A percentile compares a stretch with the other conserved stretches of the same genome.
phyloP scores from a whole-genome alignment of 2,113 vertebrate species.

The Cyprinus carpio region DNA sequence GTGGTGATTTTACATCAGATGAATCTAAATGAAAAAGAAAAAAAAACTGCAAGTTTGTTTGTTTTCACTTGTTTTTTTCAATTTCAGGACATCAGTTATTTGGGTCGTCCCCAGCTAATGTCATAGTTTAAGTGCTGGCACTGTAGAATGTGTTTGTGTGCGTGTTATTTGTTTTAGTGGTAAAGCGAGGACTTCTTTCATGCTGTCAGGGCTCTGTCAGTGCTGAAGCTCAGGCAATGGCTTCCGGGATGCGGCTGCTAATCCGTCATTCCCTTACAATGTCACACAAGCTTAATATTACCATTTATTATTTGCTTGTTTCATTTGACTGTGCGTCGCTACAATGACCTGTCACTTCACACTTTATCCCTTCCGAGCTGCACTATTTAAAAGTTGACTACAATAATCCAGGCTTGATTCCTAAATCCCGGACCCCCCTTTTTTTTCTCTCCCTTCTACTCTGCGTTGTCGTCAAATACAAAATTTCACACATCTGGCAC shows the following conservation, averaged over 20 bases:
- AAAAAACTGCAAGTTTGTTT: background rate
- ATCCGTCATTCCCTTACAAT: slow-evolving; percentile 74
- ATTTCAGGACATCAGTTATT: background rate
- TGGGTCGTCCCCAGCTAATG: slow-evolving; percentile 41
- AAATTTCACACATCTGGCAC: slow-evolving; percentile 84
- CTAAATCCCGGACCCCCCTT: slow-evolving; percentile 73
- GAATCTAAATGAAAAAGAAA: background rate
- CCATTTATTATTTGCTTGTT: slow-evolving; percentile 82
- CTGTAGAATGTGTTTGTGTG: slow-evolving; percentile 16
- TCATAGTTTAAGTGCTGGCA: slow-evolving; percentile 63
- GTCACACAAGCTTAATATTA: slow-evolving; percentile 82
- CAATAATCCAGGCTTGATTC: slow-evolving; percentile 78
- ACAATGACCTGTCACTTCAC: slow-evolving; percentile 76
- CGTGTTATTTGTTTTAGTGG: slow-evolving; percentile 46
- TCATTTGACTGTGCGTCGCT: slow-evolving; percentile 77
- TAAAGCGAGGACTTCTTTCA: slow-evolving; percentile 22
- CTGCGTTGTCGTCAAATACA: slow-evolving; percentile 58
- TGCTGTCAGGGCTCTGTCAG: slow-evolving; percentile 5
- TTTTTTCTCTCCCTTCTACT: slow-evolving; percentile 20
- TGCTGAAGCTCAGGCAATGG: slow-evolving; percentile 27
- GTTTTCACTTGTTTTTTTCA: background rate
- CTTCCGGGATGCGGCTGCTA: slow-evolving; percentile 65
- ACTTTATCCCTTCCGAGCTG: slow-evolving; percentile 75
- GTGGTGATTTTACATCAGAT: too few relatives aligned
- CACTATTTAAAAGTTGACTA: slow-evolving; percentile 79